Evolutionary conservation across 2,888 invertebrate species (phyloP), one percentile per base, ranked within the genome.

Genomic region (Athalia circularis): DNA sequence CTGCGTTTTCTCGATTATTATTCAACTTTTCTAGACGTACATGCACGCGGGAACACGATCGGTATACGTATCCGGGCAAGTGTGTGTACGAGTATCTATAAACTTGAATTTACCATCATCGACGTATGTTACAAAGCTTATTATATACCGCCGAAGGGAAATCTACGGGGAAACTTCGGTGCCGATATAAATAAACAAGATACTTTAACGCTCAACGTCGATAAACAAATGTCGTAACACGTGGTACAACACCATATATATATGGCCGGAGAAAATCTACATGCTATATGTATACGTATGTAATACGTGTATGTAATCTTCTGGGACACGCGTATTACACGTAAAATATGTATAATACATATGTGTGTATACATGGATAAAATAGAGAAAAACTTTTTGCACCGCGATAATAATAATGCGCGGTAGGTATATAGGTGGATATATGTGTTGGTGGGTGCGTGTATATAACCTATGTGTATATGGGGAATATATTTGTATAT

Each of bases 191-290:
- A 67, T 50, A 47, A 67, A 15, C 48, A 15, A 13, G 67, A 48
- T 65, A 67, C 47, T 67, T 67, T 67, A 67, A n/a, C 67, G 50
- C 50, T 29, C 4, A 15, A n/a, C 11, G 11, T 6, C 3, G 68
- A 68, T 68, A 68, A n/a, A 68, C 54, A 68, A 68, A 52, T 54
- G 68, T 68, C 54, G 68, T 54, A 68, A 68, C 68, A 52, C 29
- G 68, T 29, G 68, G 68, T 68, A 29, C 8, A 54, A 54, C 11
- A 54, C 9, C 54, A 54, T 6, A n/a, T 9, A n/a, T 54, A 54
- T 7, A 7, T 9, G 52, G 52, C 3, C 2, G 7, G 11, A 52
- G 52, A 9, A 52, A 9, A 52, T 7, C 8, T 11, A 52, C 52
- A 52, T 7, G 7, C 3, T 7, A 7, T 7, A 11, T 52, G 52